Evolutionary conservation across 2,113 vertebrate genomes (phyloP).

Genomic region (Trogon surrucura): DNA sequence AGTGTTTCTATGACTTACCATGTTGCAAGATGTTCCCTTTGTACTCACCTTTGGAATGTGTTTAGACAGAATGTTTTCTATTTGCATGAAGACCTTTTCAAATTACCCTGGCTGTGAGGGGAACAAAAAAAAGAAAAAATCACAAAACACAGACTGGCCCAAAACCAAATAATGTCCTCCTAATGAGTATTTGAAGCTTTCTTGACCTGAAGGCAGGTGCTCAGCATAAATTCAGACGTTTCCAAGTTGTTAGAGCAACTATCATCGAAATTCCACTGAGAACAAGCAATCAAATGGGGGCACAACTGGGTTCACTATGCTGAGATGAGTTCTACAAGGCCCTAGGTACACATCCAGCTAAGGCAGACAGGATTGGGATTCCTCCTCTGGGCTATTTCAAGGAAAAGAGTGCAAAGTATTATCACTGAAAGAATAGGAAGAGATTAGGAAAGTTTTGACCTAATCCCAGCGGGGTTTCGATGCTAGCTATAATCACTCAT

Average conservation of each 20-base stretch:
- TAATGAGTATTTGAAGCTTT: not conserved
- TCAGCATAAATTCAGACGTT: not conserved
- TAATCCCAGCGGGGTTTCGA: constrained; percentile 25
- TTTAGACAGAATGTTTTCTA: not conserved
- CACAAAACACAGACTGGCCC: not conserved
- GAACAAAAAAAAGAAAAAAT: no score
- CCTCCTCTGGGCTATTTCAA: not conserved
- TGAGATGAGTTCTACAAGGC: not conserved
- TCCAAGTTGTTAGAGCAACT: not conserved
- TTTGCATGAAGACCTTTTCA: not conserved
- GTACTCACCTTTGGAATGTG: not conserved
- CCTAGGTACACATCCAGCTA: not conserved
- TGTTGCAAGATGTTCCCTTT: not conserved
- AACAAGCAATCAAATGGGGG: not conserved
- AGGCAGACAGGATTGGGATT: not conserved
- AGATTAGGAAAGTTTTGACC: constrained; percentile 30
- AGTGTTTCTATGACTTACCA: not conserved
- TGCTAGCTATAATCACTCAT: constrained; percentile 62
- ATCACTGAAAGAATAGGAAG: not conserved
- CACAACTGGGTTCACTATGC: not conserved
- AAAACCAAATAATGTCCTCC: not conserved
- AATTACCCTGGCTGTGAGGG: not conserved
- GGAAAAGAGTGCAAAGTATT: not conserved
- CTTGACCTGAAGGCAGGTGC: not conserved
- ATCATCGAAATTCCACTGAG: constrained; percentile 15